Base-by-base conservation (phyloP, 2,113 vertebrate genomes). In the Crotalus tigris region DNA sequence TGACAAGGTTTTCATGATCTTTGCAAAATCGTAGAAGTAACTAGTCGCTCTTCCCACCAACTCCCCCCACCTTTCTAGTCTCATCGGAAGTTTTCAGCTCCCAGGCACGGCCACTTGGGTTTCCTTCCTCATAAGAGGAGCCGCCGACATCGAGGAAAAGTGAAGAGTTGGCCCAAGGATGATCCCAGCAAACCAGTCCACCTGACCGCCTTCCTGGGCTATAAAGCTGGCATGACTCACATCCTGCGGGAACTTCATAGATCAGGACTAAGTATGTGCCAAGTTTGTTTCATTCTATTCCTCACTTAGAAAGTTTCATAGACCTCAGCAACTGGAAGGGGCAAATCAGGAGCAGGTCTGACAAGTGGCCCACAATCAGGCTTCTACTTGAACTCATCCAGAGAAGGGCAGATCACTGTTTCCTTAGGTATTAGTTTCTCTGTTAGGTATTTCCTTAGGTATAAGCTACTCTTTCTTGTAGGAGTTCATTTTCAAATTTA, bases 141-240 rank as follows among this genome's bases (percentile, higher is more conserved):
- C 95, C 89, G 81, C 2, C 96, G 98, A 81, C 98, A 98, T 94
- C 96, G 98, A 1, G 98, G 98, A 69, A 98, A 98, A 93, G 98
- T 98, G 96, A 98, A 98, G 97, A 96, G 97, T 0, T 98, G 98
- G 98, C 98, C 98, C 1, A 97, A 97, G 92, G 98, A 98, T 11
- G 98, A 98, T 91, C 97, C 98, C 92, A 98, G 96, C 93, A 97
- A 94, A 91, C 98, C 98, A 0, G 97, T 98, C 1, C 98, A 98
- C 94, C 95, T 98, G 94, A 98, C 98, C 0, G 98, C 98, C 57
- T 98, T 98, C 95, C 96, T 98, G 96, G 98, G 98, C 94, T 98
- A 98, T 95, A 98, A 98, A 94, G 98, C 98, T 0, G 98, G 98
- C 21, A 98, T 98, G 98, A 98, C 98, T 0, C 98, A 98, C 94